phyloP scores from a whole-genome alignment of 2,888 invertebrate species.

The Cistogaster globosa region DNA sequence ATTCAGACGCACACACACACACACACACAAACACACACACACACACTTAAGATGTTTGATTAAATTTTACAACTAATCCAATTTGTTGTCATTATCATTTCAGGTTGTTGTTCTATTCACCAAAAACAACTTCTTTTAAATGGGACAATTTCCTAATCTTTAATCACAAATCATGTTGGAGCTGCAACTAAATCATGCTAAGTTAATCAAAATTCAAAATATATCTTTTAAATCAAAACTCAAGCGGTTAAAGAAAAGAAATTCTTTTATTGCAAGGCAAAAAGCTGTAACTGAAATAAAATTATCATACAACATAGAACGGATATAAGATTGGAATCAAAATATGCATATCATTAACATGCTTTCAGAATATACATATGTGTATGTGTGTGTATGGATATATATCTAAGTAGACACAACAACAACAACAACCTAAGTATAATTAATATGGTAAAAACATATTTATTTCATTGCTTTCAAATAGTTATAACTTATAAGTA shows the following conservation, averaged over 20 bases:
- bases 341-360: constrained; percentile 63
- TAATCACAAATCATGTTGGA: constrained; percentile 28
- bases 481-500: constrained; percentile 1
- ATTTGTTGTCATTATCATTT: constrained; percentile 55
- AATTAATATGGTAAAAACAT: constrained; percentile 60
- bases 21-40: constrained; percentile 14
- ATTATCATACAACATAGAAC: constrained; percentile 66
- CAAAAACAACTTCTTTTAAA: constrained; percentile 35
- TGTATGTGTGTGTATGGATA: not conserved
- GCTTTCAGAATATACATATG: constrained; percentile 4
- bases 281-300: constrained; percentile 7
- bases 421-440: constrained; percentile 31
- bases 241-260: constrained; percentile 51
- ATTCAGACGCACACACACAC: constrained; percentile 16
- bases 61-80: constrained; percentile 57
- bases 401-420: not conserved
- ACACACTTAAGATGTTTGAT: constrained; percentile 36
- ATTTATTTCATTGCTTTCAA: constrained; percentile 46
- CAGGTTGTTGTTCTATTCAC: constrained; percentile 13
- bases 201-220: constrained; percentile 60
- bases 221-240: constrained; percentile 62
- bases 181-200: constrained; percentile 47
- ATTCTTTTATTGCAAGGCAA: constrained; percentile 23
- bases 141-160: constrained; percentile 57
- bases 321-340: constrained; percentile 68